Conservation (phyloP, 30 jellyfish, hydroid and myxozoan genomes). For the Clytia hemisphaerica region DNA sequence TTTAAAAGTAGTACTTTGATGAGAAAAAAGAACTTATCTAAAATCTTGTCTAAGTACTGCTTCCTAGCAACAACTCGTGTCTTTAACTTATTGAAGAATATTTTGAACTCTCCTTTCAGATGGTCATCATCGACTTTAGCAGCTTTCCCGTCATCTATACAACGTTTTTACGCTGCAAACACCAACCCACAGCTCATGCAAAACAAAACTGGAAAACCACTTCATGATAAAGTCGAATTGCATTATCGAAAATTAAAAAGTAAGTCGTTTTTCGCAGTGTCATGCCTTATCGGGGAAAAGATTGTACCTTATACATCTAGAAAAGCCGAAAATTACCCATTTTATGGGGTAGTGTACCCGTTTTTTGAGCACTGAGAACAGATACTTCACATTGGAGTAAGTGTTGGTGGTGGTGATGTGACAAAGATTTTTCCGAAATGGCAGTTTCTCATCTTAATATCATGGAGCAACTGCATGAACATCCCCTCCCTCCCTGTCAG, state of each 20-base stretch:
- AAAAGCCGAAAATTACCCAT: too few species aligned
- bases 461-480: too few species aligned
- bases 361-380: too few species aligned
- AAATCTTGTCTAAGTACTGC: background rate
- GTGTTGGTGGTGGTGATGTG: too few species aligned
- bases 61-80: background rate
- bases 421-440: too few species aligned
- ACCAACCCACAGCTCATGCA: conserved; percentile 27
- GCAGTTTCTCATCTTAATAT: too few species aligned
- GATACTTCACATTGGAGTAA: too few species aligned
- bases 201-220: conserved; percentile 34
- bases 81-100: background rate
- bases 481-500: too few species aligned
- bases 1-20: background rate
- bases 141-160: conserved; percentile 71
- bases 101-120: conserved; percentile 19
- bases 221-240: conserved; percentile 62
- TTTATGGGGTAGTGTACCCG: too few species aligned
- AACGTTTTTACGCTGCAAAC: conserved; percentile 27
- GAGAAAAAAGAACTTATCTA: background rate
- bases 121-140: conserved; percentile 87
- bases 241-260: conserved; percentile 59
- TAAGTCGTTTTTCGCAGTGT: background rate
- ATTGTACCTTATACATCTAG: too few species aligned
- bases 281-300: too few species aligned